Base-by-base conservation (phyloP, 2,113 vertebrate species). In the Electrona antarctica region DNA sequence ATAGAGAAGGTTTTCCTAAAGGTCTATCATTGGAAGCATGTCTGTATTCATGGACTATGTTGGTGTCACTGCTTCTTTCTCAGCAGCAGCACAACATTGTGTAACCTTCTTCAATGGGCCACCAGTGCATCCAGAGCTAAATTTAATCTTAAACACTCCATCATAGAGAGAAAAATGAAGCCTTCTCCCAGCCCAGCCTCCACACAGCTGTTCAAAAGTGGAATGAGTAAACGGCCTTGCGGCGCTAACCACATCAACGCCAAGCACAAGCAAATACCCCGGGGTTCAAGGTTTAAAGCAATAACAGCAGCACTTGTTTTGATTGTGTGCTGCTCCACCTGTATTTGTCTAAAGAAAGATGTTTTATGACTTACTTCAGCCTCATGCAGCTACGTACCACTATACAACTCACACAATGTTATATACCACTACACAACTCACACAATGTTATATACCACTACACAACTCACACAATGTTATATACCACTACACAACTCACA, bases 191-290 rank as follows among this genome's bases (percentile, higher is more conserved):
- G 15, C 66, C 57, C 70, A 69, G 68, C 64, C 49, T 33, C 21
- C 13, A 52, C 61, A 52, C 61, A 77, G 74, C 70, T 67, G 66
- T 58, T 28, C 65, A 49, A 65, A 51, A 4, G 66, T 41, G 14
- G 61, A 41, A 8, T 21, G 50, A 60, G 41, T 13, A 54, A 60
- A 69, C 8, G 5, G 47, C 12, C 58, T 71, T 61, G 58, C 61
- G 70, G 54, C 61, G 28, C 52, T 48, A 11, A 52, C 69, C 79
- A 77, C 69, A 81, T 73, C 69, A 77, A 66, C 46, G 61, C 6
- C 15, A 8, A 33, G 55, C 33, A 28, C 65, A 62, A 81, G 50
- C 49, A 67, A 65, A 76, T 54, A 48, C 13, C 73, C 64, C 64
- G 28, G 33, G 50, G 52, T 65, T 49, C 50, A 29, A 49, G 51